Evolutionary conservation across 2,797 vertebrate species (phyloP).

Genomic region (Sebastes hubbsi): DNA sequence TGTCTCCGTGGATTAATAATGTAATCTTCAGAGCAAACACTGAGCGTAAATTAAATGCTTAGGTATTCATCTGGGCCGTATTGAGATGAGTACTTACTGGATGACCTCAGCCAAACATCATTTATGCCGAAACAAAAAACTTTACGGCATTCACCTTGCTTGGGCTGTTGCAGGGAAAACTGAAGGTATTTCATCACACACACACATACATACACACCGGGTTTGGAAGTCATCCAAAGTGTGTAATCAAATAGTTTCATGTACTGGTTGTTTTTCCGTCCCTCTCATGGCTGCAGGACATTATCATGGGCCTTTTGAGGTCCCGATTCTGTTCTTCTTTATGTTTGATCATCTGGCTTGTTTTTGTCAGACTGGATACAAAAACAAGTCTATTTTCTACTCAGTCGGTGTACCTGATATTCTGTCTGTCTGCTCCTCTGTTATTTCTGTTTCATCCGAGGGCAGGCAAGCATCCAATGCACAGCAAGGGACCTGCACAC

Average conservation of each 20-base stretch:
- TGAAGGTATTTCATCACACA: conserved; percentile 62
- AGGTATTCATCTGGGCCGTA: conserved; percentile 54
- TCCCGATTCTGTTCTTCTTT: neutral
- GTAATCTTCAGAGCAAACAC: conserved; percentile 71
- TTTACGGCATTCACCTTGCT: conserved; percentile 47
- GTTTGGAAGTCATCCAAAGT: conserved; percentile 54
- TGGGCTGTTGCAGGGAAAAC: conserved; percentile 47
- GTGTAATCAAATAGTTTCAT: conserved; percentile 42
- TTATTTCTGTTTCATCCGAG: conserved; percentile 36
- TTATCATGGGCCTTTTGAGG: conserved; percentile 5
- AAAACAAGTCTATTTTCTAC: conserved; percentile 23
- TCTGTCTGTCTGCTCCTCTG: conserved; percentile 12
- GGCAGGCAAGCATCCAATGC: conserved; percentile 24
- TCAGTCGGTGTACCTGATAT: conserved; percentile 13
- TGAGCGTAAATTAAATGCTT: conserved; percentile 62
- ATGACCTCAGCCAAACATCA: conserved; percentile 46
- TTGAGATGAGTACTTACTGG: conserved; percentile 31
- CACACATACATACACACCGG: neutral
- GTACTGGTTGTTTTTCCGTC: neutral
- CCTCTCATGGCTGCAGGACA: conserved; percentile 16
- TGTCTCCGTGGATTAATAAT: conserved; percentile 66
- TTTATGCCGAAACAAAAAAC: conserved; percentile 46
- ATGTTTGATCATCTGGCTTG: conserved; percentile 44
- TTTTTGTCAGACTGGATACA: conserved; percentile 27
- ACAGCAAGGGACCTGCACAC: conserved; percentile 16